A percentile compares a stretch with the other conserved stretches of the same genome.
Evolutionary conservation across 2,797 vertebrate species (phyloP).

Genomic region (Enteromius argenteus): DNA sequence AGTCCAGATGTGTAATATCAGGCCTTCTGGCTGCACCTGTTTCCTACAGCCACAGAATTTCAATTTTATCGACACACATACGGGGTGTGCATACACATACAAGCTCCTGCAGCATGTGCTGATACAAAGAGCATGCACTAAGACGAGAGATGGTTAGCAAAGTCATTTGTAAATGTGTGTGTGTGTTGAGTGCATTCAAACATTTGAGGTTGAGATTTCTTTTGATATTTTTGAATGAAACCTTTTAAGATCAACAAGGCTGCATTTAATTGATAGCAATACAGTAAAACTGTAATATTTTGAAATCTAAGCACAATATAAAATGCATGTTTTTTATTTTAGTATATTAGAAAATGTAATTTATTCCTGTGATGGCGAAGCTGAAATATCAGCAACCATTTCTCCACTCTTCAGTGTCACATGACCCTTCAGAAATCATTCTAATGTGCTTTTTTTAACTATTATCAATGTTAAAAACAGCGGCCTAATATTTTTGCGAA

Average conservation of each 20-base stretch:
- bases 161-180: constrained; percentile 51
- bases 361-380: background rate
- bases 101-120: background rate
- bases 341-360: background rate
- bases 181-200: background rate
- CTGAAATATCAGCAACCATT: background rate
- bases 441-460: background rate
- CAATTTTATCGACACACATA: constrained; percentile 51
- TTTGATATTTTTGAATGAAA: constrained; percentile 11
- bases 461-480: background rate
- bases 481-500: background rate
- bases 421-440: background rate
- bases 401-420: background rate
- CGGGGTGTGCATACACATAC: background rate
- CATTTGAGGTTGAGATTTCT: background rate
- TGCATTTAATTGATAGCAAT: background rate
- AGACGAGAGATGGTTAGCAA: constrained; percentile 19
- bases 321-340: background rate
- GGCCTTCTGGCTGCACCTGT: constrained; percentile 65
- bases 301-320: background rate
- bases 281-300: background rate
- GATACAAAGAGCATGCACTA: background rate
- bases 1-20: constrained; percentile 65
- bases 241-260: background rate
- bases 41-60: constrained; percentile 62